A percentile compares a stretch with the other conserved stretches of the same genome.
Conservation (phyloP, 2,113 vertebrate genomes). For the Arizona elegans region DNA sequence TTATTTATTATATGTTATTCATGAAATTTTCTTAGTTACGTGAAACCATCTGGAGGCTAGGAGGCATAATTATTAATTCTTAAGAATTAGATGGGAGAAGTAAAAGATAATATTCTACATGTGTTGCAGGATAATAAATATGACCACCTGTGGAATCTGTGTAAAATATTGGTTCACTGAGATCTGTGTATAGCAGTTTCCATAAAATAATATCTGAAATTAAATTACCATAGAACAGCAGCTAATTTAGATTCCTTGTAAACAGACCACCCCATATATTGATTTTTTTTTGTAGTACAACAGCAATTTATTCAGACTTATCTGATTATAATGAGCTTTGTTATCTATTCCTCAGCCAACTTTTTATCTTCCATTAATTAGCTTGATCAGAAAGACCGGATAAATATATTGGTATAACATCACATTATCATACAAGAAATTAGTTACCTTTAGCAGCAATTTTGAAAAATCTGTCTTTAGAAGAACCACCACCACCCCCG, state of each 20-base stretch:
- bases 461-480: conserved; percentile 20
- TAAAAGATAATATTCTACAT: neutral
- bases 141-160: neutral
- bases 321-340: neutral
- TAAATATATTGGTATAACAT: conserved; percentile 25
- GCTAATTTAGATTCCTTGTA: neutral
- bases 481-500: conserved; percentile 13
- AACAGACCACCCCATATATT: conserved; percentile 17
- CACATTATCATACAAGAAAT: conserved; percentile 18
- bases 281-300: conserved; percentile 18
- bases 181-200: conserved; percentile 3
- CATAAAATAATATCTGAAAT: neutral
- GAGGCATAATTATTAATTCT: conserved; percentile 2
- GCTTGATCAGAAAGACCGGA: neutral
- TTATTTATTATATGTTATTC: neutral
- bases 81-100: neutral
- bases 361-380: neutral
- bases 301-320: conserved; percentile 14
- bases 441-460: conserved; percentile 19
- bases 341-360: neutral
- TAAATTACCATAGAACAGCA: neutral
- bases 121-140: neutral
- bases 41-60: neutral
- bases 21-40: neutral
- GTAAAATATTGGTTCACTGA: neutral